These are phyloP conservation scores for Gila orcuttii DNA, from an alignment of 2,113 vertebrate genomes.

Conservation along the genomic window DNA sequence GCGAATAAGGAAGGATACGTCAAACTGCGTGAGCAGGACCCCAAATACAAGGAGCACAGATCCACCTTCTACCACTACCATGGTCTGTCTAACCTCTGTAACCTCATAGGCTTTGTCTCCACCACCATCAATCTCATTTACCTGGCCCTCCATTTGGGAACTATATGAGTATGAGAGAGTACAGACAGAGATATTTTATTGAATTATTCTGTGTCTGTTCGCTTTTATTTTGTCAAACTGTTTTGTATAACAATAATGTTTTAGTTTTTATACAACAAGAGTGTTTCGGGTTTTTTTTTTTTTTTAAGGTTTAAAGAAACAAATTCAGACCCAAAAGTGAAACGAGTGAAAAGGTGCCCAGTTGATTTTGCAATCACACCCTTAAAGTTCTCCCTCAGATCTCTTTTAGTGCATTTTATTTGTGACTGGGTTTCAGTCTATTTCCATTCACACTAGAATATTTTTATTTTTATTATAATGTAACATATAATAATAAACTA, in stretches of 20 bases:
- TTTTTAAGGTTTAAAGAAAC: background rate
- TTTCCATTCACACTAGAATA: background rate
- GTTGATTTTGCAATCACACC: background rate
- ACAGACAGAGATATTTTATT: background rate
- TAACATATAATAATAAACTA: too few relatives aligned
- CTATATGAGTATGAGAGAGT: slow-evolving; percentile 66
- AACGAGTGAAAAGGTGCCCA: background rate
- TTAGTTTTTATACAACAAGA: background rate
- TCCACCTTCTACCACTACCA: slow-evolving; percentile 80
- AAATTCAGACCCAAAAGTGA: background rate
- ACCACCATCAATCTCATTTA: slow-evolving; percentile 79
- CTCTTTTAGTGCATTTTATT: background rate
- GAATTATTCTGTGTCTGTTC: background rate
- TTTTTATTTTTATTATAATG: too few relatives aligned
- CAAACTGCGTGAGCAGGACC: slow-evolving; percentile 82
- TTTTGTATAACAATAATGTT: background rate
- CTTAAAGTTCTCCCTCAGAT: background rate
- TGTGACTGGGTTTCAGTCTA: background rate
- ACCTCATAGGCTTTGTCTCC: slow-evolving; percentile 80
- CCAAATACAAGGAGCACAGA: slow-evolving; percentile 78
- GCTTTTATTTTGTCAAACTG: background rate
- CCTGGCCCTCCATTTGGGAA: slow-evolving; percentile 77
- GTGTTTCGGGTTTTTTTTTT: background rate
- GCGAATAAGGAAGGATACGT: slow-evolving; percentile 76
- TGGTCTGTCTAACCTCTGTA: slow-evolving; percentile 82